Conservation (phyloP, 2,888 invertebrate genomes). For the Pinctada fucata region DNA sequence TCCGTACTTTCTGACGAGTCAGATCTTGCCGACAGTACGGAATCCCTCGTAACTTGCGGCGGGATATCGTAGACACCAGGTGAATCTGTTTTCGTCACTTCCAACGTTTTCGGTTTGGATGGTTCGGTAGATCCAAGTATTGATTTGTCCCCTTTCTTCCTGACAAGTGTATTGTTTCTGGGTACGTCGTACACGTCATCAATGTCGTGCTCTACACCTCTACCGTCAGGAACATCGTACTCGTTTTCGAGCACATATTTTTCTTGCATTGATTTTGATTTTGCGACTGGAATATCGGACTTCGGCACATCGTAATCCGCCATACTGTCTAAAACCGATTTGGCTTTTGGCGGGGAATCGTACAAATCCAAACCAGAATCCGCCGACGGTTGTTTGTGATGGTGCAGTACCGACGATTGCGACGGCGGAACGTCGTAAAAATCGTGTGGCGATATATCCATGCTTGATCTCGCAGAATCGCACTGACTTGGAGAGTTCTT, state of each 20-base stretch:
- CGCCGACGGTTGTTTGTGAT: constrained; percentile 64
- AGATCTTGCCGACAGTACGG: constrained; percentile 64
- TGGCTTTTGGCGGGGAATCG: constrained; percentile 80
- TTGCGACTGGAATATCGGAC: constrained; percentile 21
- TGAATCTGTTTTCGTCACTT: constrained; percentile 22
- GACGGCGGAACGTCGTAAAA: constrained; percentile 70
- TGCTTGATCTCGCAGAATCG: constrained; percentile 80
- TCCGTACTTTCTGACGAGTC: constrained; percentile 63
- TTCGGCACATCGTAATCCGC: constrained; percentile 71
- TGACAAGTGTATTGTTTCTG: constrained; percentile 64
- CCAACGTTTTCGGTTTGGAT: constrained; percentile 11
- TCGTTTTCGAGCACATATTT: constrained; percentile 44
- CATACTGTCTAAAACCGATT: constrained; percentile 55
- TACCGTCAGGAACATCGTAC: constrained; percentile 52
- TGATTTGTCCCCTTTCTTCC: constrained; percentile 24
- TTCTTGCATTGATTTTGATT: constrained; percentile 7
- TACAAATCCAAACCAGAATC: constrained; percentile 79
- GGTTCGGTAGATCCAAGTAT: constrained; percentile 7
- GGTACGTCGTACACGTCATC: constrained; percentile 75
- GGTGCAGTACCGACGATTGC: constrained; percentile 46
- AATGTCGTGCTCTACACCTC: constrained; percentile 62
- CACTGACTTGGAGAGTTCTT: constrained; percentile 80
- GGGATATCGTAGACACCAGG: constrained; percentile 76
- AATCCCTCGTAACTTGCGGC: constrained; percentile 77
- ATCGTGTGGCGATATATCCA: constrained; percentile 71